Conservation (phyloP, 2,888 invertebrate genomes). For the Conomelus anceps region DNA sequence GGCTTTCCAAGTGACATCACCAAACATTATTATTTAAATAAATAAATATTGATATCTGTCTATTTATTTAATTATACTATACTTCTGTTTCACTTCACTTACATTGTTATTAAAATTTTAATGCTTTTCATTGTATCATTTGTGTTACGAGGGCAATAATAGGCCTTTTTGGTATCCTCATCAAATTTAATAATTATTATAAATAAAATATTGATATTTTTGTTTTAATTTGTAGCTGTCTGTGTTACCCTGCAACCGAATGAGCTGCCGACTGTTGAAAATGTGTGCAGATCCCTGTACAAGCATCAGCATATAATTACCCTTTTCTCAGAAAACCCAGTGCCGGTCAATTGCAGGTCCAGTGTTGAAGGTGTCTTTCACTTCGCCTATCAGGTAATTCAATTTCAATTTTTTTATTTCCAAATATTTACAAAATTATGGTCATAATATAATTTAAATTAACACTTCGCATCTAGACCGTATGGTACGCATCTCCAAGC, state of each 20-base stretch:
- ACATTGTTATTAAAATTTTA: too few relatives aligned
- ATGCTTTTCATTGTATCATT: too few relatives aligned
- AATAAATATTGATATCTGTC: too few relatives aligned
- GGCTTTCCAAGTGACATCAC: too few relatives aligned
- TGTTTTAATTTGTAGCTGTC: conserved; percentile 48
- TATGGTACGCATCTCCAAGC: too few relatives aligned
- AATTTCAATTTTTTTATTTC: neutral
- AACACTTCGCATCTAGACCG: too few relatives aligned
- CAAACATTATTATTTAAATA: too few relatives aligned
- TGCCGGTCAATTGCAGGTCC: conserved; percentile 84
- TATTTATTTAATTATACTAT: too few relatives aligned
- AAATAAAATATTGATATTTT: neutral
- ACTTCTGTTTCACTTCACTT: too few relatives aligned
- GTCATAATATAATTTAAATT: too few relatives aligned
- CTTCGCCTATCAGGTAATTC: conserved; percentile 69
- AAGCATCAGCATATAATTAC: conserved; percentile 76
- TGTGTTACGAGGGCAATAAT: neutral
- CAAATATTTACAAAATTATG: too few relatives aligned
- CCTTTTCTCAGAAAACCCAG: conserved; percentile 81
- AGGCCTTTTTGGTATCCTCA: neutral
- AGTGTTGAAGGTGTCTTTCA: conserved; percentile 95
- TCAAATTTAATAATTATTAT: neutral
- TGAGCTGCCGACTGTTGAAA: conserved; percentile 63
- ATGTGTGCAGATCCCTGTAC: conserved; percentile 65
- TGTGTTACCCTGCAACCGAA: conserved; percentile 63